Evolutionary conservation across 2,113 vertebrate species (phyloP), one percentile per base, ranked within the genome.

Genomic region (Brachirus orientalis): DNA sequence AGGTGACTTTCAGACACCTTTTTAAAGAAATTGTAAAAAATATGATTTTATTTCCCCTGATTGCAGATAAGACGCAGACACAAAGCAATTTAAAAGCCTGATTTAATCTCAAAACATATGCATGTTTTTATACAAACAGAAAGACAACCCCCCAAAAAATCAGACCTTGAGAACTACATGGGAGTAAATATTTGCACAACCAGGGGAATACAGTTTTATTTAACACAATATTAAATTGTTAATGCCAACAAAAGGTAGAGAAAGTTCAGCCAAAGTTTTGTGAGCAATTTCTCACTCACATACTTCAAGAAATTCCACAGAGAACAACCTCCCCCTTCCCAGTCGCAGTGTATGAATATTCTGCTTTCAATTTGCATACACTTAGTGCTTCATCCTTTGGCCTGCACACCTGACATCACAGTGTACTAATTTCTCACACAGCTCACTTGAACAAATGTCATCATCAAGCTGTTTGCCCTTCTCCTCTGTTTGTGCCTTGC

Each of bases 211-310:
- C 55, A 50, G 60, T 54, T 70, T 55, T 38, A 47, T 58, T 56
- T 48, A 67, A 68, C 63, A 38, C 37, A 37, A 33, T 56, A 18
- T 69, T 84, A 79, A 77, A 88, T 86, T 75, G 87, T 89, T 85
- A 83, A 85, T 82, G 47, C 12, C 51, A 55, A 16, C 7, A 8
- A 74, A 72, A 71, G 69, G 70, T 50, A 75, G 46, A 46, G 52
- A 78, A 86, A 90, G 91, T 92, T 92, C 86, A 91, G 55, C 83
- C 79, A 65, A 84, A 90, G 88, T 90, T 88, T 86, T 79, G 77
- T 61, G 54, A 86, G 68, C 79, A 69, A 82, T 91, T 90, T 89
- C 84, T 87, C 79, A 80, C 83, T 79, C 74, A 48, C 63, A 63
- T 8, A 70, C 84, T 81, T 86, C 9, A 17, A 85, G 85, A 86